phyloP scores from a whole-genome alignment of 2,797 vertebrate genomes.

The Lithobates pipiens region DNA sequence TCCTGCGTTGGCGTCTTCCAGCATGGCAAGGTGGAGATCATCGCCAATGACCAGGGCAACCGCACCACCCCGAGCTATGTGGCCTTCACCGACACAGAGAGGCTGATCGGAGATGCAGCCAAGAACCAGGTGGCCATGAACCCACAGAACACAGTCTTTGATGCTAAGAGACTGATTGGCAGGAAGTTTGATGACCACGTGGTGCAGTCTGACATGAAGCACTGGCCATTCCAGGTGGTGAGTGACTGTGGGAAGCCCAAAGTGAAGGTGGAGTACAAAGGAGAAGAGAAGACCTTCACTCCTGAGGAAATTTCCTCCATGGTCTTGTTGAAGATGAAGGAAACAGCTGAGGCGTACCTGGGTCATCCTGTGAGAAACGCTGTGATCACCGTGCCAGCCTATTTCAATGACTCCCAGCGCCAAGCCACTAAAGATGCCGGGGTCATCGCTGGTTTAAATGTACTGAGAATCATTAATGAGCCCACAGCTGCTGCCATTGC shows the following conservation, averaged over 20 bases:
- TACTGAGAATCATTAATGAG: conserved; percentile 32
- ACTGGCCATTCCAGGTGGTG: conserved; percentile 37
- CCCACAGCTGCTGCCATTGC: conserved; percentile 27
- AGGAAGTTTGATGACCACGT: conserved; percentile 12
- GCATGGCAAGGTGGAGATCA: conserved; percentile 41
- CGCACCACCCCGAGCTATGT: conserved; percentile 33
- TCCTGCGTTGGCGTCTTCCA: conserved; percentile 28
- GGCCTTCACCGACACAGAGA: conserved; percentile 38
- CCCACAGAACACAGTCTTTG: conserved; percentile 30
- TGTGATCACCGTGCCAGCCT: conserved; percentile 33
- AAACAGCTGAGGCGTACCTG: conserved; percentile 26
- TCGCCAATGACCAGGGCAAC: conserved; percentile 21
- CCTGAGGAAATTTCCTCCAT: conserved; percentile 42
- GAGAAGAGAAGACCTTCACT: conserved; percentile 8
- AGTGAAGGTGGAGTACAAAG: conserved; percentile 18
- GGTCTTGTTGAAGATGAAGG: conserved; percentile 38
- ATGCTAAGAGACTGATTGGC: conserved; percentile 38
- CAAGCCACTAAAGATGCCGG: conserved; percentile 30
- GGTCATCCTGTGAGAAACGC: conserved; percentile 20
- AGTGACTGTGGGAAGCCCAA: conserved; percentile 28
- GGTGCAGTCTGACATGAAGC: conserved; percentile 42
- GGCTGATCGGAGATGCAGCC: conserved; percentile 37
- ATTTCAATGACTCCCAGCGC: conserved; percentile 28
- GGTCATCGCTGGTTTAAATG: conserved; percentile 15
- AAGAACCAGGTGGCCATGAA: conserved; percentile 43